Evolutionary conservation across 2,888 invertebrate genomes (phyloP), one percentile per base, ranked within the genome.

Genomic region (Drosophila neutralis): DNA sequence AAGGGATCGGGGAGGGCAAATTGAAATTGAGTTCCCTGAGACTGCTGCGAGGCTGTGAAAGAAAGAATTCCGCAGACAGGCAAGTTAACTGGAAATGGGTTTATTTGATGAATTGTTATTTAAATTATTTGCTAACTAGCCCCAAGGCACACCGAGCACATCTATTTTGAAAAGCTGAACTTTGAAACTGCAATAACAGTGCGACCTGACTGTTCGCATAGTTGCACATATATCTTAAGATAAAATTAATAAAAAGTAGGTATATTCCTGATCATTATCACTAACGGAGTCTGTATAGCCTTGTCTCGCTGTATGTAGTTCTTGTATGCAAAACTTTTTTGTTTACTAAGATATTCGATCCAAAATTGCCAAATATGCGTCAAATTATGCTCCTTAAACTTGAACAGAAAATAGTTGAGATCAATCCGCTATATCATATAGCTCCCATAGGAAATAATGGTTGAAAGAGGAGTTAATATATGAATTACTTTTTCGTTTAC

Each of bases 11-110:
- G 53, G 10, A 24, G 51, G 31, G 54, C 60, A 29, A 59, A 62
- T 42, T 58, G 83, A 86, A 82, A 88, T 83, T 82, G 80, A 80
- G 85, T 82, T 82, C 68, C 69, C 52, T 11, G 56, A 21, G 29
- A 29, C 4, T 36, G 45, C 15, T 59, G 36, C 27, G 21, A 48
- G 33, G 38, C 69, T 5, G 29, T 13, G 69, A 40, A 45, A 42
- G 24, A 21, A 33, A 21, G 57, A 57, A 58, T 42, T 53, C 48
- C 59, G 58, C n/a, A 38, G 51, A 59, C 35, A 38, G 35, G 15
- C 63, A 42, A 42, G 57, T 45, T 24, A 53, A 45, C 38, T 57
- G 42, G 33, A 49, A 80, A 74, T 69, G 58, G 66, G 38, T 75
- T 78, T 64, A 38, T 64, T 78, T 78, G 78, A 82, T 78, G 78